A percentile compares a stretch with the other conserved stretches of the same genome.
These are phyloP conservation scores for Philaethria dido DNA, from an alignment of 2,888 invertebrate genomes.

Conservation along the genomic window DNA sequence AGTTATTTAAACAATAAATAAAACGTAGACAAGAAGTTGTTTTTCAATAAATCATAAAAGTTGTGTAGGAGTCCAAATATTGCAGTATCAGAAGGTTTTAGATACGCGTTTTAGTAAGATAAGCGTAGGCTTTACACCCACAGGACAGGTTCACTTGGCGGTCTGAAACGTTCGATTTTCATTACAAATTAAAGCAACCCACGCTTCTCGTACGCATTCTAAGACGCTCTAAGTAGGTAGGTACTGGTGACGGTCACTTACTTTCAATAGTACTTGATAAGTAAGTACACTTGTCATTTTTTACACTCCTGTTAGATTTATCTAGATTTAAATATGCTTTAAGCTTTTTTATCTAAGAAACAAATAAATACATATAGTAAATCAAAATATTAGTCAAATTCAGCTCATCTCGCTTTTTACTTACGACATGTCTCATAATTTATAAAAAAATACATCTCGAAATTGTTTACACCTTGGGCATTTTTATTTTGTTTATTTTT, in stretches of 20 bases:
- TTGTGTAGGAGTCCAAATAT: constrained; percentile 62
- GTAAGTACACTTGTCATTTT: neutral
- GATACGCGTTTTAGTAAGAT: constrained; percentile 57
- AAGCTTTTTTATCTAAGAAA: neutral
- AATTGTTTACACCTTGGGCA: neutral
- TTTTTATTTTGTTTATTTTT: too few relatives aligned
- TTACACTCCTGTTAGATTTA: neutral
- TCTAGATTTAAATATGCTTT: neutral
- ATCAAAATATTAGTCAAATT: neutral
- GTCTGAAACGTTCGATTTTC: constrained; percentile 76
- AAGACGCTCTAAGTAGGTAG: constrained; percentile 51
- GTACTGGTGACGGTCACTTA: constrained; percentile 56
- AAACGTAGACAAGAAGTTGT: constrained; percentile 26
- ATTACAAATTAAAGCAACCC: constrained; percentile 75
- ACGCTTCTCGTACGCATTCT: constrained; percentile 68
- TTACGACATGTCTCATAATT: neutral
- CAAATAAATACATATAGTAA: too few relatives aligned
- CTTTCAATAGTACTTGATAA: constrained; percentile 38
- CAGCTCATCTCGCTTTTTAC: neutral
- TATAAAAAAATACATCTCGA: neutral
- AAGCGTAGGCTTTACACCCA: constrained; percentile 72
- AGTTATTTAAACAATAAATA: constrained; percentile 16
- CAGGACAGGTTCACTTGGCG: constrained; percentile 70
- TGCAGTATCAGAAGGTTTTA: constrained; percentile 57
- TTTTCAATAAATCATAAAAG: constrained; percentile 56